Percentiles rank a stretch among this genome's conserved stretches.
These are phyloP conservation scores for Hipposideros larvatus DNA, from an alignment of 2,797 vertebrate species.

Conservation along the genomic window DNA sequence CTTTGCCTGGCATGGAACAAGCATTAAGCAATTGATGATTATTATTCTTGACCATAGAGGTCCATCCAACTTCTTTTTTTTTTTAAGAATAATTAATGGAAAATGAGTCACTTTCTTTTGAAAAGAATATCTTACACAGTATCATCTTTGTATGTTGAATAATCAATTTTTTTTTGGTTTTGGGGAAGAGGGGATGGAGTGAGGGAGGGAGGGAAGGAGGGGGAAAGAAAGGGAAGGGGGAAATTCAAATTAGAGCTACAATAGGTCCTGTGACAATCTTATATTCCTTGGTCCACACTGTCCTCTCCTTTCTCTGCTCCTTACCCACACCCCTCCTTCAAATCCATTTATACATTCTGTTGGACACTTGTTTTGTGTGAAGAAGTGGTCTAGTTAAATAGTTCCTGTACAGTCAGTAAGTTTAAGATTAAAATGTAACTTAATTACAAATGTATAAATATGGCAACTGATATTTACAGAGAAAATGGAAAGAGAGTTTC, in stretches of 20 bases:
- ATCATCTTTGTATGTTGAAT: conserved; percentile 4
- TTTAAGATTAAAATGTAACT: conserved; percentile 67
- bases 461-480: conserved; percentile 84
- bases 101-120: conserved; percentile 39
- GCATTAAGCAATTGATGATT: neutral
- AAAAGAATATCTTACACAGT: neutral
- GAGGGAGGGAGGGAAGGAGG: rapidly evolving
- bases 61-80: too few species aligned
- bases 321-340: neutral
- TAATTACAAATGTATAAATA: conserved; percentile 83
- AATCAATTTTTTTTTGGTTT: neutral
- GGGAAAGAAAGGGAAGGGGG: neutral
- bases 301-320: neutral
- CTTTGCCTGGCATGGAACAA: neutral
- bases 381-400: conserved; percentile 78
- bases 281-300: neutral
- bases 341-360: conserved; percentile 62
- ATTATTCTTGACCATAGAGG: neutral
- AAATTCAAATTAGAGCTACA: neutral
- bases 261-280: neutral
- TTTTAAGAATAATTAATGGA: neutral
- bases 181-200: neutral
- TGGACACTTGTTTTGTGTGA: conserved; percentile 75
- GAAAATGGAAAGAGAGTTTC: conserved; percentile 61
- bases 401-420: conserved; percentile 80